These are phyloP conservation scores for Agrochola lota DNA, from an alignment of 2,888 invertebrate species.

Conservation along the genomic window DNA sequence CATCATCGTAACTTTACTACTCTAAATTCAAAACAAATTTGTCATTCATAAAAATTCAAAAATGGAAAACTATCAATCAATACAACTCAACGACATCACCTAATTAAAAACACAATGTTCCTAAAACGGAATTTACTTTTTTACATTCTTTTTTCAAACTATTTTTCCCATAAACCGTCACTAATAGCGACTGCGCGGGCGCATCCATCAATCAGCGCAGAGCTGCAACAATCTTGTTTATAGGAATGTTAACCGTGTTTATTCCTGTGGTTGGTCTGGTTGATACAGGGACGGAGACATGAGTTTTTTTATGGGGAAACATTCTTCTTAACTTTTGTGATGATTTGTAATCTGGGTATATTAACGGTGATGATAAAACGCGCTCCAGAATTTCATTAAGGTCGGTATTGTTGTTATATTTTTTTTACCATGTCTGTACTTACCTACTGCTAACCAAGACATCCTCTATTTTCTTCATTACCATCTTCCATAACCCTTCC, in stretches of 20 bases:
- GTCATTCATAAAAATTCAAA: too few species aligned
- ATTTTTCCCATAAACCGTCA: slow-evolving; percentile 83
- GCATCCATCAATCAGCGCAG: slow-evolving; percentile 83
- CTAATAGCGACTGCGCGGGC: slow-evolving; percentile 81
- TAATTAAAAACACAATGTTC: slow-evolving; percentile 76
- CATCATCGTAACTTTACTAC: background rate
- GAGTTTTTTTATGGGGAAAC: slow-evolving; percentile 2
- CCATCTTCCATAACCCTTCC: too few species aligned
- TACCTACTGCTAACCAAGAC: too few species aligned
- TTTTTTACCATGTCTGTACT: too few species aligned
- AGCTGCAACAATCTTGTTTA: slow-evolving; percentile 88
- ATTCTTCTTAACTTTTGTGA: slow-evolving; percentile 23
- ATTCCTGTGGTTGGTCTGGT: slow-evolving; percentile 79
- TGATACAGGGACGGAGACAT: slow-evolving; percentile 72
- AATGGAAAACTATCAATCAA: slow-evolving; percentile 31
- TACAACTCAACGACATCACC: slow-evolving; percentile 39
- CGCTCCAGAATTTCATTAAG: too few species aligned
- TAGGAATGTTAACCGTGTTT: slow-evolving; percentile 88
- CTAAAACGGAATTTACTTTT: slow-evolving; percentile 65
- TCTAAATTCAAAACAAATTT: background rate
- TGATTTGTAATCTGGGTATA: background rate
- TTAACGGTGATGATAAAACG: background rate
- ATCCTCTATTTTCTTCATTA: too few species aligned
- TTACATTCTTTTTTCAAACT: slow-evolving; percentile 68
- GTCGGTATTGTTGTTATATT: too few species aligned